Conservation (phyloP, 1,140 invertebrate species). For the Sarcophaga bullata region DNA sequence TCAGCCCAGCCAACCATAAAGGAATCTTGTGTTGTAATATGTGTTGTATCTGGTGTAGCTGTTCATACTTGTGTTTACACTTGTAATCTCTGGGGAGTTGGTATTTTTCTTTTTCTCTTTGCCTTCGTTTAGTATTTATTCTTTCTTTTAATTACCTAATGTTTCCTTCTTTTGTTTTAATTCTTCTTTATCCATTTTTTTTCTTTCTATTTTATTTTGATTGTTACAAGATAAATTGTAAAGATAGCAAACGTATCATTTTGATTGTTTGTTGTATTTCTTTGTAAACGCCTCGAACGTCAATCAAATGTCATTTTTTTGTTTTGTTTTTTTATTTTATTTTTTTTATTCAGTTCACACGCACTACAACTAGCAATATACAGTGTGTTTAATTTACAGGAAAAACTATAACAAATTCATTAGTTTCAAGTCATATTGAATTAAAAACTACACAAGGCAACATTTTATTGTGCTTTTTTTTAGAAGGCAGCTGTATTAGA, state of each 20-base stretch:
- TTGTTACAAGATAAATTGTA: too few species aligned
- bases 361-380: not conserved
- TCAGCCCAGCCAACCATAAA: not conserved
- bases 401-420: conserved; percentile 11
- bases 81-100: conserved; percentile 8
- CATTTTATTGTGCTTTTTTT: not conserved
- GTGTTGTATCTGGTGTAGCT: not conserved
- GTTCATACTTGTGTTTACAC: conserved; percentile 13
- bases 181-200: too few species aligned
- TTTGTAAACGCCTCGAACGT: not conserved
- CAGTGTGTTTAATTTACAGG: not conserved
- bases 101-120: not conserved
- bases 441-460: not conserved
- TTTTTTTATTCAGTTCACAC: not conserved
- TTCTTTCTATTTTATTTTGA: too few species aligned
- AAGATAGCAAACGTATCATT: too few species aligned
- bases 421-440: not conserved
- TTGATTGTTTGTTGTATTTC: too few species aligned
- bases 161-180: not conserved
- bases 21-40: conserved; percentile 4
- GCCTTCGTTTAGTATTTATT: not conserved
- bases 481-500: too few species aligned
- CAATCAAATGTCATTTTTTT: not conserved
- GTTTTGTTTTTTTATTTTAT: not conserved
- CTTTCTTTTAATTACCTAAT: conserved; percentile 18